A percentile compares a stretch with the other conserved stretches of the same genome.
phyloP scores from a whole-genome alignment of 2,797 vertebrate genomes.

The Pachyuromys duprasi region DNA sequence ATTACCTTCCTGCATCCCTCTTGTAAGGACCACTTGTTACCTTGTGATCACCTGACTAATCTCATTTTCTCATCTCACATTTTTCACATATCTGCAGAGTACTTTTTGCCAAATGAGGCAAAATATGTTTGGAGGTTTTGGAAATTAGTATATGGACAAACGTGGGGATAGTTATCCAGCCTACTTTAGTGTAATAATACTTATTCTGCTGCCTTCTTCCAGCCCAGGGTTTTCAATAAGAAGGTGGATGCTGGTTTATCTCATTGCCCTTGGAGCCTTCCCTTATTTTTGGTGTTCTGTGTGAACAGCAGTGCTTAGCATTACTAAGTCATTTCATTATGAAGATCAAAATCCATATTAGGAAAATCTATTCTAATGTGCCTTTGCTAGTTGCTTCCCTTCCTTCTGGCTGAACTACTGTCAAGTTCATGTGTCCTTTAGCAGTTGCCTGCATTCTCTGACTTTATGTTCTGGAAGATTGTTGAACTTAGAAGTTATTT shows the following conservation, averaged over 20 bases:
- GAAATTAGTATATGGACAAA: not conserved
- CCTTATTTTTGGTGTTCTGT: constrained; percentile 5
- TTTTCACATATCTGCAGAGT: not conserved
- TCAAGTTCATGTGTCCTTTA: not conserved
- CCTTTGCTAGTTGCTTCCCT: not conserved
- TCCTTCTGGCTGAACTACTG: not conserved
- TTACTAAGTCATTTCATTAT: not conserved
- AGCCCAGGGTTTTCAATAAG: not conserved
- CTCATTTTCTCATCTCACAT: not conserved
- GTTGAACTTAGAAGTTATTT: constrained; percentile 3
- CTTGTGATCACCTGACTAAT: not conserved
- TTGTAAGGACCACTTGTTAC: not conserved
- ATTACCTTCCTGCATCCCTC: not conserved
- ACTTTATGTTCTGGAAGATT: not conserved
- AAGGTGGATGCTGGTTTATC: not conserved
- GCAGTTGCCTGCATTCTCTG: not conserved
- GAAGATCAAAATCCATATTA: not conserved
- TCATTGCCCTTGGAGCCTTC: constrained; percentile 6
- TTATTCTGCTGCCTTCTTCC: not conserved
- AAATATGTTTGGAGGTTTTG: not conserved
- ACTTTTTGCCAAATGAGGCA: not conserved
- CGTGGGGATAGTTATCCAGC: not conserved
- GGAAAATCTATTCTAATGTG: not conserved
- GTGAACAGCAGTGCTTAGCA: not conserved
- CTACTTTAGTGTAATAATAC: not conserved